Conservation (phyloP, 1,140 invertebrate species). For the Thaumatotibia leucotreta region DNA sequence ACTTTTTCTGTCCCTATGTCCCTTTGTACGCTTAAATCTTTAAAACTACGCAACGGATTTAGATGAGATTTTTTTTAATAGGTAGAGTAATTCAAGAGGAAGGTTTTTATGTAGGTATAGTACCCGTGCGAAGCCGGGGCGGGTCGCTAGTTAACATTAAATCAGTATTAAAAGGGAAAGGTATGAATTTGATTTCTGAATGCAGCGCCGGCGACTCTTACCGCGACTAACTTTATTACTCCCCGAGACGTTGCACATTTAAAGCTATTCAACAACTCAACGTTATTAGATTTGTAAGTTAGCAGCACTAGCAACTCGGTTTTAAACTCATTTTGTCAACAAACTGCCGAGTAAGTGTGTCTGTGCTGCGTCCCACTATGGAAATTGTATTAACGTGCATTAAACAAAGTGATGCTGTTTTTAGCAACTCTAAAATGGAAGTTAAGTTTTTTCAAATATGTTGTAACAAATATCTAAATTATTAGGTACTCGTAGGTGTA, state of each 20-base stretch:
- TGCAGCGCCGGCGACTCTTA: background rate
- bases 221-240: background rate
- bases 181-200: background rate
- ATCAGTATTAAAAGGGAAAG: background rate
- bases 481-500: background rate
- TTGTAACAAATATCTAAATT: too few species aligned
- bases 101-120: too few species aligned
- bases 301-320: background rate
- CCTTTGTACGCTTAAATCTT: too few species aligned
- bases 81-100: too few species aligned
- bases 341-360: background rate
- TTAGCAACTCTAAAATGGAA: too few species aligned
- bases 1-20: too few species aligned
- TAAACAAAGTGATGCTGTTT: background rate
- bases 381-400: background rate
- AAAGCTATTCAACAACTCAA: constrained; percentile 2
- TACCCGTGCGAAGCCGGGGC: too few species aligned
- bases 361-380: background rate
- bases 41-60: too few species aligned
- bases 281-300: background rate
- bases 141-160: background rate
- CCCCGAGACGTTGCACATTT: background rate
- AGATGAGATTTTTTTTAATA: too few species aligned
- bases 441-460: too few species aligned
- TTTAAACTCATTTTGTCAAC: background rate